phyloP scores from a whole-genome alignment of 2,797 vertebrate species.

The Lacerta viridis region DNA sequence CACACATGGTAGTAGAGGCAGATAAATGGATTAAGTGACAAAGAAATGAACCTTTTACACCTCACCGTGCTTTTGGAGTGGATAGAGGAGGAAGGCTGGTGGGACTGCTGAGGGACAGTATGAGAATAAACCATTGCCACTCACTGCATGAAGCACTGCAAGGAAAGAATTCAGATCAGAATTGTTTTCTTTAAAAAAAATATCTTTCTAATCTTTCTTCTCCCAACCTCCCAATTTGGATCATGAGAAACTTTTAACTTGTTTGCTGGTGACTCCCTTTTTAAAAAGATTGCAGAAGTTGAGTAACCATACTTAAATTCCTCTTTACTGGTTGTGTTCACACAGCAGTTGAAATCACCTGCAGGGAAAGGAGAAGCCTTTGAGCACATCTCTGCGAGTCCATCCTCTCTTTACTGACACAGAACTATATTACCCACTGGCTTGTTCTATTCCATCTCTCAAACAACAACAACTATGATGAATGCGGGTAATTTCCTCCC shows the following conservation, averaged over 20 bases:
- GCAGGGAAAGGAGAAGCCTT: not conserved
- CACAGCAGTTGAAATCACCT: not conserved
- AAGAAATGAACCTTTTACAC: conserved; percentile 37
- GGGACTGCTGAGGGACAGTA: not conserved
- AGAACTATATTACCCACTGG: not conserved
- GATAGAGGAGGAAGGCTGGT: conserved; percentile 23
- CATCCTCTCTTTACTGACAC: not conserved
- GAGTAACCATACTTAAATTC: not conserved
- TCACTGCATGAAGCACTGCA: not conserved
- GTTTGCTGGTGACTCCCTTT: not conserved
- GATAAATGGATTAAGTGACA: conserved; percentile 54
- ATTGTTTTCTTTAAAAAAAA: not conserved
- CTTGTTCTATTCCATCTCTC: conserved; percentile 3
- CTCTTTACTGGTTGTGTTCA: not conserved
- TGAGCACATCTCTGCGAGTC: not conserved
- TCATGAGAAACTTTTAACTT: not conserved
- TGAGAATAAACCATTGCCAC: conserved; percentile 28
- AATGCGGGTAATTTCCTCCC: not conserved
- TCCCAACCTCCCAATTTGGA: not conserved
- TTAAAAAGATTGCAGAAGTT: not conserved
- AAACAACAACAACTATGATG: no score
- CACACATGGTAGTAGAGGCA: conserved; percentile 41
- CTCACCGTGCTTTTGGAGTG: conserved; percentile 23
- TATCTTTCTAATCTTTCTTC: not conserved
- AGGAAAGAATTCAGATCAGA: not conserved